Conservation (phyloP, 2,888 invertebrate species). For the Clistopyga incitator region DNA sequence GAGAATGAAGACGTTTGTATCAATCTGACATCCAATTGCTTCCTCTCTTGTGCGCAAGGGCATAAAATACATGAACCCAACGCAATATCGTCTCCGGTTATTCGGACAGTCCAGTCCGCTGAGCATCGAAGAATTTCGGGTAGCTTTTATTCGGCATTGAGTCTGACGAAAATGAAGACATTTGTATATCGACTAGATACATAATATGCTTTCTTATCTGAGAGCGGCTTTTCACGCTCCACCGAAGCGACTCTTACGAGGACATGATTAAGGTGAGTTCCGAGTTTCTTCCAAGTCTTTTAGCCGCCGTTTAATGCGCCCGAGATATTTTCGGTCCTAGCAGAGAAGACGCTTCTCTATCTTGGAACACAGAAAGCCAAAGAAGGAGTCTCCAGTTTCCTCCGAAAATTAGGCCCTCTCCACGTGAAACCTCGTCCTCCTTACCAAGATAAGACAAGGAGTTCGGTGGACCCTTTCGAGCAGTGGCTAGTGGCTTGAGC, state of each 20-base stretch:
- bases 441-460: slow-evolving; percentile 41
- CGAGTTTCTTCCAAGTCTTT: slow-evolving; percentile 47
- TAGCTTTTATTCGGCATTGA: slow-evolving; percentile 33
- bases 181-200: slow-evolving; percentile 59
- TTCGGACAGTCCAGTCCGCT: slow-evolving; percentile 17
- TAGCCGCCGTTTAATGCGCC: slow-evolving; percentile 61
- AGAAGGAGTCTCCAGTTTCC: slow-evolving; percentile 45
- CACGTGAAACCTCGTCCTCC: slow-evolving; percentile 33
- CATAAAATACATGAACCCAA: slow-evolving; percentile 30
- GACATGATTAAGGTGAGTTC: slow-evolving; percentile 42
- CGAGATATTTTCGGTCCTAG: slow-evolving; percentile 7
- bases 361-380: slow-evolving; percentile 35
- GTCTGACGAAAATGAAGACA: slow-evolving; percentile 65
- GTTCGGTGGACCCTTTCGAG: slow-evolving; percentile 48
- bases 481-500: slow-evolving; percentile 54
- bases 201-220: slow-evolving; percentile 46
- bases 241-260: slow-evolving; percentile 16
- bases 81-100: slow-evolving; percentile 32
- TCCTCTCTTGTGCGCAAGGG: slow-evolving; percentile 31
- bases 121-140: slow-evolving; percentile 12
- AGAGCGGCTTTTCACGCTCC: slow-evolving; percentile 43
- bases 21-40: slow-evolving; percentile 58
- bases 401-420: slow-evolving; percentile 50
- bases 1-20: slow-evolving; percentile 61
- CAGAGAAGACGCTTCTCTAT: slow-evolving; percentile 40